Evolutionary conservation across 2,113 vertebrate species (phyloP).

Genomic region (Rhineura floridana): DNA sequence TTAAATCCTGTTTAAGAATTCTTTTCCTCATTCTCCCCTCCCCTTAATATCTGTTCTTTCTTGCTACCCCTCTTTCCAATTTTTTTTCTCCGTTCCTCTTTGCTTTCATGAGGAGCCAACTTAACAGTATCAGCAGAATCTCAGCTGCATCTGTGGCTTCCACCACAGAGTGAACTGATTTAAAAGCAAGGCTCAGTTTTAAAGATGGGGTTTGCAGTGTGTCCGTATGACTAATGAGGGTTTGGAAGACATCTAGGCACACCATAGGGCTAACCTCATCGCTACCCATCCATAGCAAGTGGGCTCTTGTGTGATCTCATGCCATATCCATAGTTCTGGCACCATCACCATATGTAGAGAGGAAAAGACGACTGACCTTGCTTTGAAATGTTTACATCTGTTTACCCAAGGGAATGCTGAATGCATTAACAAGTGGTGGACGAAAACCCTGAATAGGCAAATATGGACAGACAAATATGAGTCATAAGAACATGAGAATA

Average conservation of each 20-base stretch:
- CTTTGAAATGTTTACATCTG: slow-evolving; percentile 61
- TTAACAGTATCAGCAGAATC: slow-evolving; percentile 44
- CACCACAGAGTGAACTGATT: slow-evolving; percentile 40
- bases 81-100: background rate
- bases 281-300: slow-evolving; percentile 52
- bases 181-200: slow-evolving; percentile 40
- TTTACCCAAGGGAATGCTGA: slow-evolving; percentile 58
- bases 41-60: background rate
- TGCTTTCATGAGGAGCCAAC: slow-evolving; percentile 36
- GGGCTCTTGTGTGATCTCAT: slow-evolving; percentile 60
- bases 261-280: slow-evolving; percentile 55
- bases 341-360: slow-evolving; percentile 26
- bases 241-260: slow-evolving; percentile 35
- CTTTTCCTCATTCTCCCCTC: background rate
- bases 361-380: slow-evolving; percentile 44
- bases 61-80: background rate
- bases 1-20: background rate
- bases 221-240: slow-evolving; percentile 58
- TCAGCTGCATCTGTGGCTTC: slow-evolving; percentile 35
- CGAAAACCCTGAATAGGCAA: slow-evolving; percentile 58
- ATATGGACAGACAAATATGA: slow-evolving; percentile 50
- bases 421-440: slow-evolving; percentile 60
- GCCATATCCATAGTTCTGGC: slow-evolving; percentile 60
- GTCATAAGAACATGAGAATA: background rate
- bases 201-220: slow-evolving; percentile 44